phyloP scores from a whole-genome alignment of 2,113 vertebrate species.

The Aythya baeri region DNA sequence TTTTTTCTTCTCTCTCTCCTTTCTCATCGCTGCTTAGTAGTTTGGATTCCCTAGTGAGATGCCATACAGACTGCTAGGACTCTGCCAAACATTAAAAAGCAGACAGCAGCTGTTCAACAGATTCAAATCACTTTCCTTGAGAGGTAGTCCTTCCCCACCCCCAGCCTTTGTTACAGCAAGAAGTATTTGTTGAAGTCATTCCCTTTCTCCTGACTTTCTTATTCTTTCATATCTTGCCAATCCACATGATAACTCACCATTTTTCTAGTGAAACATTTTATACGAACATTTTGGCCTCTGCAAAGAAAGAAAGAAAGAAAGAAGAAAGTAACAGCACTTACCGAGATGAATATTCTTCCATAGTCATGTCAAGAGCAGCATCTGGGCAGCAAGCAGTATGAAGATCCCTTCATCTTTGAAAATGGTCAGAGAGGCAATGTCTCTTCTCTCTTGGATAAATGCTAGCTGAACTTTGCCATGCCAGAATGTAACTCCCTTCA shows the following conservation, averaged over 20 bases:
- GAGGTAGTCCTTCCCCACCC: background rate
- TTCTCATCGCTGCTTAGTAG: constrained; percentile 10
- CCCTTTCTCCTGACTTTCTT: background rate
- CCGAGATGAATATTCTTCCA: background rate
- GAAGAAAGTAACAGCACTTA: background rate
- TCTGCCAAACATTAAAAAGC: constrained; percentile 13
- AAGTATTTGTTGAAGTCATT: background rate
- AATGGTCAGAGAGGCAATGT: background rate
- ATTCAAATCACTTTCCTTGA: background rate
- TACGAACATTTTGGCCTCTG: background rate
- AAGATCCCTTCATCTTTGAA: background rate
- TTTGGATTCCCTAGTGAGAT: constrained; percentile 22
- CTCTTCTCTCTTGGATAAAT: background rate
- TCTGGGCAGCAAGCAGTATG: background rate
- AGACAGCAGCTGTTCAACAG: background rate
- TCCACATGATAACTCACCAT: background rate
- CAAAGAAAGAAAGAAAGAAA: background rate
- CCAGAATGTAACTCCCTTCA: background rate
- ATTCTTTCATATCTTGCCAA: background rate
- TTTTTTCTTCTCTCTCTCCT: background rate
- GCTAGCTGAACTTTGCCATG: background rate
- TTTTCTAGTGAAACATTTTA: background rate
- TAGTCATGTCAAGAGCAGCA: background rate
- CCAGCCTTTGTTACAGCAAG: background rate
- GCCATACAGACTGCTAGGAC: background rate